Evolutionary conservation across 2,113 vertebrate species (phyloP), one percentile per base, ranked within the genome.

Genomic region (Pedionomus torquatus): DNA sequence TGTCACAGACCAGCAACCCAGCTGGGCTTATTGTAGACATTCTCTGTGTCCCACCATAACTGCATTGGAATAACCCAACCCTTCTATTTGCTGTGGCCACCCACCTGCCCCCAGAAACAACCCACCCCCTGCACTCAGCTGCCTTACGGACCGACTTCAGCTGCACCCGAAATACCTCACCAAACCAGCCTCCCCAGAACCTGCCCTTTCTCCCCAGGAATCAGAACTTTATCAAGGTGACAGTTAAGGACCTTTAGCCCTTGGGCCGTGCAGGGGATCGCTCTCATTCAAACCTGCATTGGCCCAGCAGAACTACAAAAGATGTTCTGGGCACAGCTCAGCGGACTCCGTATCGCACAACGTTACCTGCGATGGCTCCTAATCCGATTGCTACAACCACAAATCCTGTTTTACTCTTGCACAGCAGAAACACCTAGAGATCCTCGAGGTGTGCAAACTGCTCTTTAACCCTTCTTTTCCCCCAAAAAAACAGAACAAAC

Each of bases 321-420:
- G 44, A 17, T 6, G 16, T 63, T 70, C 28, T 10, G 5, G 13
- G 39, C 52, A 43, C 33, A 57, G 51, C 49, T 39, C 75, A n/a
- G 37, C 3, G 35, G 18, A 23, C 10, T 37, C 17, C 0, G 4
- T 18, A 8, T 4, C 35, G 5, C 37, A 33, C 11, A 14, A 10
- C 0, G 0, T 31, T 21, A 74, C 71, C 49, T 31, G 58, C 14
- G 12, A 54, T 2, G 9, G 15, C 28, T 83, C 83, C 64, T 49
- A 30, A 54, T 41, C 52, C 17, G 0, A n/a, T 2, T 14, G 17
- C 52, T 31, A 28, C 71, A 74, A n/a, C 44, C 33, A 48, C 74
- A 79, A 87, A 91, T 64, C 81, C 57, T 41, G 31, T 48, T 25
- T 43, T 87, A 46, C 13, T 61, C 52, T 24, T 19, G 12, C n/a